Evolutionary conservation across 2,888 invertebrate species (phyloP).

Genomic region (Maniola hyperantus): DNA sequence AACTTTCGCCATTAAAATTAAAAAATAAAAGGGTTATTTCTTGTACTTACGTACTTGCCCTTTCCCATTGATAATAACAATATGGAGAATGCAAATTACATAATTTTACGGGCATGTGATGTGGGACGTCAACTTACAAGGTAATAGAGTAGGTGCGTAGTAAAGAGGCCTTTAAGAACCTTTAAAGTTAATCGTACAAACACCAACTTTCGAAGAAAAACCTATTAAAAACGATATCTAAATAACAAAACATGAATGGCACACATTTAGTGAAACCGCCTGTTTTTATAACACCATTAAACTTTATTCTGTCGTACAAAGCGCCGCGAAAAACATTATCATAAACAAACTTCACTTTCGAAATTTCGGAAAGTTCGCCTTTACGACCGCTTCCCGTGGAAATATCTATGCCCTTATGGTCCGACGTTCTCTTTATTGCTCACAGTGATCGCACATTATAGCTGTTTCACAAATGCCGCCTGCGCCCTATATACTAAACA

Average conservation of each 20-base stretch:
- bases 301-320: slow-evolving; percentile 43
- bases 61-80: no score
- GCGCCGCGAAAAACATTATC: slow-evolving; percentile 41
- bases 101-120: no score
- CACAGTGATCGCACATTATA: not conserved
- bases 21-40: no score
- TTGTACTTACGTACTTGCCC: no score
- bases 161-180: no score
- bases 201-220: not conserved
- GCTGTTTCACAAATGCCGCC: not conserved
- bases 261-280: slow-evolving; percentile 34
- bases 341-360: slow-evolving; percentile 49
- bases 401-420: slow-evolving; percentile 34
- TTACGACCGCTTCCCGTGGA: slow-evolving; percentile 39
- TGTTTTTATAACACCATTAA: slow-evolving; percentile 45
- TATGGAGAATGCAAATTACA: no score
- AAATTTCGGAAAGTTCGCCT: slow-evolving; percentile 42
- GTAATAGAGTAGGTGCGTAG: not conserved
- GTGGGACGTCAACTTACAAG: no score
- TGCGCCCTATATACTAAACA: not conserved
- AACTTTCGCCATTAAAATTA: no score
- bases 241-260: slow-evolving; percentile 26
- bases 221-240: not conserved
- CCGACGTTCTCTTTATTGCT: slow-evolving; percentile 31
- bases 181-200: not conserved